Conservation (phyloP, 1,140 invertebrate genomes). For the Micrasema minimum region DNA sequence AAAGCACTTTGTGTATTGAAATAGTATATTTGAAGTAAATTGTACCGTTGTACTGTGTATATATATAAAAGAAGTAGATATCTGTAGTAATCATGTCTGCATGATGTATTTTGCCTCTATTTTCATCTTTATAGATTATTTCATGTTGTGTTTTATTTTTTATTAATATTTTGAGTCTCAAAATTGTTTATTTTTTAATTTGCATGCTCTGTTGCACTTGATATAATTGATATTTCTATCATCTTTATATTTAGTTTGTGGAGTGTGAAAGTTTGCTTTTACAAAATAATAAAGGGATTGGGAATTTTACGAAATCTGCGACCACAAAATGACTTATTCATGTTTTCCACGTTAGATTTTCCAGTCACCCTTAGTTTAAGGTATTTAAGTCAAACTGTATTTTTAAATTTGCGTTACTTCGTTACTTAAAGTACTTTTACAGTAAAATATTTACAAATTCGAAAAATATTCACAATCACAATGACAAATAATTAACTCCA, state of each 20-base stretch:
- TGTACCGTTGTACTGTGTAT: too few species aligned
- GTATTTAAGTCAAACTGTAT: not conserved
- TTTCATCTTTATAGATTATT: not conserved
- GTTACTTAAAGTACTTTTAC: too few species aligned
- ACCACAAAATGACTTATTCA: not conserved
- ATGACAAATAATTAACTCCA: too few species aligned
- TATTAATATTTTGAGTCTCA: not conserved
- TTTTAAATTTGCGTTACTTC: too few species aligned
- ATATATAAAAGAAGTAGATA: too few species aligned
- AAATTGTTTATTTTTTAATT: conserved; percentile 28
- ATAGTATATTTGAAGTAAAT: too few species aligned
- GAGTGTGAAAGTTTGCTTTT: conserved; percentile 31
- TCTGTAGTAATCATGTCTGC: not conserved
- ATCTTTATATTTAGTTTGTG: conserved; percentile 13
- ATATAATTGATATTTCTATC: conserved; percentile 23
- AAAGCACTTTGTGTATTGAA: too few species aligned
- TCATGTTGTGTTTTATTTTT: conserved; percentile 1
- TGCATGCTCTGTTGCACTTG: conserved; percentile 34
- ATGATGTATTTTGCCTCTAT: not conserved
- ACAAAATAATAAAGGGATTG: conserved; percentile 28
- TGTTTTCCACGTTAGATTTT: conserved; percentile 35
- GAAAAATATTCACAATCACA: too few species aligned
- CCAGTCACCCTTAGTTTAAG: conserved; percentile 18
- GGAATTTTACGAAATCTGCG: conserved; percentile 25
- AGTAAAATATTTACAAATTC: too few species aligned